Base-by-base conservation (phyloP, 2,797 vertebrate species). In the Sciaenops ocellatus region DNA sequence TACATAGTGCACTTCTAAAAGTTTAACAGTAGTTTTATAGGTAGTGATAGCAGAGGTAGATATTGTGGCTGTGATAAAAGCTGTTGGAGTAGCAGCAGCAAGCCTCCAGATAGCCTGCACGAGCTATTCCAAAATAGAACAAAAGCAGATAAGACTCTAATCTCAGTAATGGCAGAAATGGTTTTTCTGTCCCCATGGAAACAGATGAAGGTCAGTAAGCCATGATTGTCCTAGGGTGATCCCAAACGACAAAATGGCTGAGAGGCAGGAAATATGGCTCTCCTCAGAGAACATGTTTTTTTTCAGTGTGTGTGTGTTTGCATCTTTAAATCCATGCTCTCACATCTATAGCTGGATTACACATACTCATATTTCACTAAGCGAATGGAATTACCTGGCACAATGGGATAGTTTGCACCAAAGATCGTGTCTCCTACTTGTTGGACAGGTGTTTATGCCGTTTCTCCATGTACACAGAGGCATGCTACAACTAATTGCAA, bases 101-200 rank as follows among this genome's bases (percentile, higher is more conserved):
- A 30, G 72, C 67, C 54, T 50, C 52, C 74, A 73, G 77, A 90
- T 83, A 85, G 83, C 73, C 82, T 57, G 68, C 65, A 80, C 69
- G 85, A 86, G 86, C 83, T 77, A 71, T 85, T 90, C 66, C 64
- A 80, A 90, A 92, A 85, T 83, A 87, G 88, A 91, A 90, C 86
- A 86, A 85, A 90, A 87, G 84, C 86, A 92, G 93, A 93, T 93
- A 91, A 92, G 87, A 86, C 80, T 83, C 72, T 92, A 92, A 94
- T 93, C 93, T 93, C 85, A 73, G 85, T 91, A 88, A 93, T 89
- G 80, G 73, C 91, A 84, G 67, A 90, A 89, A 91, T 90, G 87
- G 85, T 79, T 90, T 92, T 92, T 88, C 69, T 22, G 84, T 94
- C 87, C 75, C 93, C 84, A 92, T 92, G 91, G 88, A 87, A 93